Evolutionary conservation across 2,797 vertebrate genomes (phyloP), one percentile per base, ranked within the genome.

Genomic region (Erethizon dorsatum): DNA sequence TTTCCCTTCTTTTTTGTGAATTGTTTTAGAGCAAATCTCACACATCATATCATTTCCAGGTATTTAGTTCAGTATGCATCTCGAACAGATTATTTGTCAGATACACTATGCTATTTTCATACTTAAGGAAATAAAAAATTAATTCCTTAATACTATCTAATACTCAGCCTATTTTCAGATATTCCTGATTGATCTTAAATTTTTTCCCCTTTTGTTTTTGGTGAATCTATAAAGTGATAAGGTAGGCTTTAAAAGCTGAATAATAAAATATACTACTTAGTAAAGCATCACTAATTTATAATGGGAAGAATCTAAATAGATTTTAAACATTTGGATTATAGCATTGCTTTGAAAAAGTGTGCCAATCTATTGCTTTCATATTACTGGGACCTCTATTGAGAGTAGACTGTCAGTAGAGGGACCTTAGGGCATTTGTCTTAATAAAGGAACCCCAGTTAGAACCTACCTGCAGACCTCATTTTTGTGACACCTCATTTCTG

Each of bases 91-190:
- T n/a, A 41, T 57, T 94, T 93, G 88, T 71, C n/a, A 71, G 45
- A 52, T 56, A 54, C 69, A 26, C 37, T 82, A n/a, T 89, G 45
- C 50, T 15, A 18, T 94, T 83, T 50, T 63, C 5, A 85, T 87
- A 84, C n/a, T 71, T 88, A 90, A 78, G 65, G 11, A 93, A 94
- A 73, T 80, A 65, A 79, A 94, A 89, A 91, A 80, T 59, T 31
- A 56, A 45, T 82, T 82, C 18, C 24, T 88, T 71, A 92, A 80
- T 88, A 59, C 14, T 28, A 28, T 83, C 45, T 83, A 33, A 79
- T 61, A 61, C 22, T 54, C 33, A 24, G 9, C 41, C 52, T 5
- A 31, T 91, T 61, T 82, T 71, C 37, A 94, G n/a, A 71, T 90
- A 93, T 47, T 94, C 14, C 56, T 88, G 33, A 75, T 94, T 4